Conservation (phyloP, 2,113 vertebrate genomes). For the Anarhynchus alexandrinus region DNA sequence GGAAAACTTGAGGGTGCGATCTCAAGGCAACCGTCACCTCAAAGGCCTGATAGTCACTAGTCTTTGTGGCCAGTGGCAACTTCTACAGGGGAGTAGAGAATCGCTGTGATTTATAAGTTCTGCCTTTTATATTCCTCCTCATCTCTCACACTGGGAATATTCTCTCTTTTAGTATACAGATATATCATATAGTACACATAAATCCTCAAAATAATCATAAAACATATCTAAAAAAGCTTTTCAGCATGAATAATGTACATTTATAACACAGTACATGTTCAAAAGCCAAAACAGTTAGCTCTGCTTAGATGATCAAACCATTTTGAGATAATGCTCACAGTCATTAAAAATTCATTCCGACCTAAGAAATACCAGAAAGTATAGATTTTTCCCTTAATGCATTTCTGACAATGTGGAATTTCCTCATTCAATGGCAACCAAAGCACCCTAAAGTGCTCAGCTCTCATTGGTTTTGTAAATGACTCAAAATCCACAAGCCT, state of each 20-base stretch:
- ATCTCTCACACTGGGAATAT: background rate
- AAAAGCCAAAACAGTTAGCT: background rate
- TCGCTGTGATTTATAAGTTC: background rate
- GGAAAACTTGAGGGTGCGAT: background rate
- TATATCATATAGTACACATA: background rate
- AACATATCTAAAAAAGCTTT: background rate
- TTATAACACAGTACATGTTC: background rate
- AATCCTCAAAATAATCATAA: background rate
- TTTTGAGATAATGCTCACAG: conserved; percentile 12
- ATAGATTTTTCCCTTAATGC: background rate
- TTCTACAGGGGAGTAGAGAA: background rate
- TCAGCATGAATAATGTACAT: background rate
- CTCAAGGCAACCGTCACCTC: background rate
- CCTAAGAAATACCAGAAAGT: background rate
- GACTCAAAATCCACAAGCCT: background rate
- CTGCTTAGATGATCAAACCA: background rate
- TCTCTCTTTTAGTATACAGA: background rate
- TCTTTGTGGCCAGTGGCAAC: background rate
- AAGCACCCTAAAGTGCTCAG: background rate
- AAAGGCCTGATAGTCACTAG: background rate
- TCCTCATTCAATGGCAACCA: conserved; percentile 1
- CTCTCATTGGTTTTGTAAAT: background rate
- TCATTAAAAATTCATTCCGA: background rate
- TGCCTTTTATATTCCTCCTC: background rate
- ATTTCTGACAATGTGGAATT: conserved; percentile 9